Base-by-base conservation (phyloP, 2,888 invertebrate genomes). In the Odontocerum albicorne region DNA sequence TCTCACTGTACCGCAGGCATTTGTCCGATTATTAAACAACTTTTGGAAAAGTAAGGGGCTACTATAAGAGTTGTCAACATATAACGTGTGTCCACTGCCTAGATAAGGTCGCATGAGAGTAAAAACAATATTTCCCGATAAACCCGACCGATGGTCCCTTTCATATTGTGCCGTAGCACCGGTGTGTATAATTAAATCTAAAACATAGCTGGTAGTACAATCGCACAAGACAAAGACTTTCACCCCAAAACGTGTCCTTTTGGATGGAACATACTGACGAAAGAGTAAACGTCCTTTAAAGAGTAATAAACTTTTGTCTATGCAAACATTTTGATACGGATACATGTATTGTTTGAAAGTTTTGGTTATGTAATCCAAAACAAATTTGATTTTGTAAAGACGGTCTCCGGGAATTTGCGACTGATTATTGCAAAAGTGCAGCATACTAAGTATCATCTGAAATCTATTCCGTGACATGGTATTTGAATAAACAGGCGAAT, bases 1-100 rank as follows among this genome's bases (percentile, higher is more conserved):
- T n/a, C n/a, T n/a, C n/a, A n/a, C n/a, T n/a, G n/a, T n/a, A n/a
- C n/a, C n/a, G n/a, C n/a, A n/a, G n/a, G n/a, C n/a, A n/a, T n/a
- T n/a, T n/a, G n/a, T n/a, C n/a, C n/a, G n/a, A n/a, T n/a, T n/a
- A n/a, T n/a, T n/a, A n/a, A n/a, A n/a, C n/a, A n/a, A n/a, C n/a
- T n/a, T n/a, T n/a, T n/a, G n/a, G n/a, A n/a, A n/a, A n/a, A n/a
- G n/a, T n/a, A n/a, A n/a, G n/a, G n/a, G n/a, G n/a, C n/a, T n/a
- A 12, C 22, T 51, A 19, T 51, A 51, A 43, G 43, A 51, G 7
- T 51, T 51, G 22, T 43, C 51, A 1, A 49, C 47, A 22, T 21
- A 49, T 8, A 49, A 27, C 4, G 38, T 8, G 22, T 49, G 38
- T 10, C 47, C 47, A 22, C 38, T 2, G 1, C 16, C 47, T 4